Percentiles rank a stretch among this genome's conserved stretches.
Conservation (phyloP, 2,113 vertebrate genomes). For the Gobius niger region DNA sequence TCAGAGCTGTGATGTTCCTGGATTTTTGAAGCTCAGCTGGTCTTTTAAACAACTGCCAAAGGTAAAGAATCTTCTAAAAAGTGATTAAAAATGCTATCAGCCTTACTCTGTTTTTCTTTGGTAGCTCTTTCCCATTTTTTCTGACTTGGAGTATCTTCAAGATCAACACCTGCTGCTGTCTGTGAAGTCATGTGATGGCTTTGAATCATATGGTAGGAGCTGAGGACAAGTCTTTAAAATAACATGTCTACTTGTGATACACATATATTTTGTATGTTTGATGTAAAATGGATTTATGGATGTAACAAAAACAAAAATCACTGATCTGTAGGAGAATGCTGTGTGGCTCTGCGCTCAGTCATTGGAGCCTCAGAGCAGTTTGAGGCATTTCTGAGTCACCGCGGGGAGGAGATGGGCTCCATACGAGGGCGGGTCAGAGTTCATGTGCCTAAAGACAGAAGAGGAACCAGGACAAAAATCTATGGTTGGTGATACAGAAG, state of each 20-base stretch:
- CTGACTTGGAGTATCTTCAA: slow-evolving; percentile 82
- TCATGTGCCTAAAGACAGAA: slow-evolving; percentile 73
- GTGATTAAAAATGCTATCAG: neutral
- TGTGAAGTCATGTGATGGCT: slow-evolving; percentile 86
- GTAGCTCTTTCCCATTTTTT: slow-evolving; percentile 80
- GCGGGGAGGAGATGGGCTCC: slow-evolving; percentile 86
- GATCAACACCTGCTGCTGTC: slow-evolving; percentile 86
- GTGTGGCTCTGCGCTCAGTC: slow-evolving; percentile 70
- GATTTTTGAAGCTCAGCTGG: slow-evolving; percentile 86
- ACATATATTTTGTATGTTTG: no score
- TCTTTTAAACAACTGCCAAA: slow-evolving; percentile 83
- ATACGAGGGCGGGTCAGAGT: slow-evolving; percentile 80
- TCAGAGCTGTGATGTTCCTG: slow-evolving; percentile 80
- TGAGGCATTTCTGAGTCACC: slow-evolving; percentile 85
- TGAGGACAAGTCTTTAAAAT: no score
- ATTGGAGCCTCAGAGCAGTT: slow-evolving; percentile 75
- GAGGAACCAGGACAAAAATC: slow-evolving; percentile 72
- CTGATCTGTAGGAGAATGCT: slow-evolving; percentile 79
- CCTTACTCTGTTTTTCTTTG: slow-evolving; percentile 18
- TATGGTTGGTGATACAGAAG: slow-evolving; percentile 73
- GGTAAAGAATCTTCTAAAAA: slow-evolving; percentile 56
- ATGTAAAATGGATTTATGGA: no score
- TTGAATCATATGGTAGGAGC: slow-evolving; percentile 84
- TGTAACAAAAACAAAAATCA: neutral
- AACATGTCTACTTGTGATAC: no score